Percentiles rank a stretch among this genome's conserved stretches.
phyloP scores from a whole-genome alignment of 2,888 invertebrate genomes.

The Lochmaea capreae region DNA sequence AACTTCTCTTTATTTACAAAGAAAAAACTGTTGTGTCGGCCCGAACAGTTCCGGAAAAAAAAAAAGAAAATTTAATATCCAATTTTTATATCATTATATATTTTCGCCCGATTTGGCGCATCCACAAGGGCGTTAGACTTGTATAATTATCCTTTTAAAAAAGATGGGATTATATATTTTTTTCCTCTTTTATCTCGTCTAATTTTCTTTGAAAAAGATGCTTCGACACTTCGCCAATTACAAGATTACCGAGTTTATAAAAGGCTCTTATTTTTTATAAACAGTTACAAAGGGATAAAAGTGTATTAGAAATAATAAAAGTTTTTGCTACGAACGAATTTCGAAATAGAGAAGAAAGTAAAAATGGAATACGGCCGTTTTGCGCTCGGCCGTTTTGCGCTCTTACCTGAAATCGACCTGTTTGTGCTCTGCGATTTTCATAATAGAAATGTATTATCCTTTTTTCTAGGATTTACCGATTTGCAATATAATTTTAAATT shows the following conservation, averaged over 20 bases:
- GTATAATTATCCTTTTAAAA: constrained; percentile 49
- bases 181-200: not conserved
- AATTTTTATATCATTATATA: constrained; percentile 61
- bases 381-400: too few species aligned
- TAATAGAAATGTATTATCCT: too few species aligned
- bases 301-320: too few species aligned
- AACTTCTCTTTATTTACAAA: constrained; percentile 31
- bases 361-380: too few species aligned
- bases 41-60: constrained; percentile 17
- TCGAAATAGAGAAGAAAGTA: too few species aligned
- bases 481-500: too few species aligned
- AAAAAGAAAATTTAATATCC: constrained; percentile 52
- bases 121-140: constrained; percentile 55
- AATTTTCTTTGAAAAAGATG: not conserved
- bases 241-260: not conserved
- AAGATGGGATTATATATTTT: constrained; percentile 24
- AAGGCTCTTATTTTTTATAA: not conserved
- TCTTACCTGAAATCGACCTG: too few species aligned
- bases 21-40: constrained; percentile 13
- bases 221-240: not conserved
- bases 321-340: too few species aligned
- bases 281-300: too few species aligned
- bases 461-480: too few species aligned
- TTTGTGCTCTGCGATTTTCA: too few species aligned
- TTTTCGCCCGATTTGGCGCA: constrained; percentile 60